Evolutionary conservation across 2,113 vertebrate genomes (phyloP).

Genomic region (Pleuronectes platessa): DNA sequence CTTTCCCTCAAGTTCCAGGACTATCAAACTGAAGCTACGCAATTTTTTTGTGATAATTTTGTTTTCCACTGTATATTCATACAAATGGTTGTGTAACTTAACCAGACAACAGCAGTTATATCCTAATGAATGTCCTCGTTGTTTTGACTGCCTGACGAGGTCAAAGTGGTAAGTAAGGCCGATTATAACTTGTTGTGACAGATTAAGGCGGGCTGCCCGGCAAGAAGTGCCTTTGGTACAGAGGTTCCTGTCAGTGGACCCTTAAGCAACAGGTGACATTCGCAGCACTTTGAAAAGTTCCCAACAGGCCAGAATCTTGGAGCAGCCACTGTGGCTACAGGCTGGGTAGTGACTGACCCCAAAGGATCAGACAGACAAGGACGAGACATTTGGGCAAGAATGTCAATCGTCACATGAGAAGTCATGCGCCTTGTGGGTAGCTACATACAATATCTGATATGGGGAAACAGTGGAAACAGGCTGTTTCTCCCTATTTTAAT

Average conservation of each 20-base stretch:
- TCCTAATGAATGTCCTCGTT: background rate
- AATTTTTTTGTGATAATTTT: no score
- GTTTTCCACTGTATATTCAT: no score
- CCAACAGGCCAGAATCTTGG: background rate
- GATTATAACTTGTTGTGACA: constrained; percentile 7
- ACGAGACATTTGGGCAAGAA: background rate
- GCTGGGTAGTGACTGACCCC: background rate
- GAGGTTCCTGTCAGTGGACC: background rate
- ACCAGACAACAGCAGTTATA: background rate
- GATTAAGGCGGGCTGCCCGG: background rate
- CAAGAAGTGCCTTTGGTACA: background rate
- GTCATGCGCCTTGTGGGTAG: background rate
- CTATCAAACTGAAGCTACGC: no score
- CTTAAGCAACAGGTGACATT: constrained; percentile 10
- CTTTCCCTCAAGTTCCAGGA: no score
- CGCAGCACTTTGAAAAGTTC: background rate
- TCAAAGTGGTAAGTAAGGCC: background rate
- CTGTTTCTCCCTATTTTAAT: no score
- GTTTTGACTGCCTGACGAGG: background rate
- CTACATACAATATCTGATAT: no score
- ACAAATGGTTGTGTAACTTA: background rate
- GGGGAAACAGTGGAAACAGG: no score
- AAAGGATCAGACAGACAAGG: background rate
- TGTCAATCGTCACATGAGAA: background rate
- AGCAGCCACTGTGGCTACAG: background rate